Conservation (phyloP, 2,113 vertebrate species). For the Paracanthobrama guichenoti region DNA sequence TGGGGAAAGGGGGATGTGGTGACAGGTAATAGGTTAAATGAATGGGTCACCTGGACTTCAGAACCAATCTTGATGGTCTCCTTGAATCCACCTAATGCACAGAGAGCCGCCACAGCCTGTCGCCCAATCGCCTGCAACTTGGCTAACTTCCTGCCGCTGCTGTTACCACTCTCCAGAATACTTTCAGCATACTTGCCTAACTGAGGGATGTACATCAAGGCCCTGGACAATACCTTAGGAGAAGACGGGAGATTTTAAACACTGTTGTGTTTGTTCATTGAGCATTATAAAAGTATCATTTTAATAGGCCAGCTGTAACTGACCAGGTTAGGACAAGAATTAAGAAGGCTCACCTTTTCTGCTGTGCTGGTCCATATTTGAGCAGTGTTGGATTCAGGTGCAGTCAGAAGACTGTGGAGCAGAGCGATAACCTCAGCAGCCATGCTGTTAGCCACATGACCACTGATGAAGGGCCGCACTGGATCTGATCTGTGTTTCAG, state of each 20-base stretch:
- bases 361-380: slow-evolving; percentile 98
- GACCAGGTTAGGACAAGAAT: no score
- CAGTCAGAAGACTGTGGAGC: slow-evolving; percentile 93
- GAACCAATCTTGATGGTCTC: slow-evolving; percentile 99
- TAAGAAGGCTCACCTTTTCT: slow-evolving; percentile 80
- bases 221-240: slow-evolving; percentile 89
- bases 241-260: background rate
- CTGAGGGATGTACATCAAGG: slow-evolving; percentile 97
- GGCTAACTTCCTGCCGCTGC: slow-evolving; percentile 91
- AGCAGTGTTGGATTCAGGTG: slow-evolving; percentile 94
- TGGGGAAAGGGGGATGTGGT: no score
- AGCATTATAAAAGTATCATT: background rate
- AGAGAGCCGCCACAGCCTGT: slow-evolving; percentile 94
- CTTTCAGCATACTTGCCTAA: slow-evolving; percentile 94
- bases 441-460: slow-evolving; percentile 98
- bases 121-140: slow-evolving; percentile 93
- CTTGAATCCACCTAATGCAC: slow-evolving; percentile 96
- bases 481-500: slow-evolving; percentile 84
- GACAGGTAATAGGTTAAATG: no score
- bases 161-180: slow-evolving; percentile 93
- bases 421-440: slow-evolving; percentile 96
- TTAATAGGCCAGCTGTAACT: no score
- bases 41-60: slow-evolving; percentile 88
- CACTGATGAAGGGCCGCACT: slow-evolving; percentile 94
- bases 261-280: background rate